Evolutionary conservation across 2,797 vertebrate species (phyloP), one percentile per base, ranked within the genome.

Genomic region (Telmatherina bonti): DNA sequence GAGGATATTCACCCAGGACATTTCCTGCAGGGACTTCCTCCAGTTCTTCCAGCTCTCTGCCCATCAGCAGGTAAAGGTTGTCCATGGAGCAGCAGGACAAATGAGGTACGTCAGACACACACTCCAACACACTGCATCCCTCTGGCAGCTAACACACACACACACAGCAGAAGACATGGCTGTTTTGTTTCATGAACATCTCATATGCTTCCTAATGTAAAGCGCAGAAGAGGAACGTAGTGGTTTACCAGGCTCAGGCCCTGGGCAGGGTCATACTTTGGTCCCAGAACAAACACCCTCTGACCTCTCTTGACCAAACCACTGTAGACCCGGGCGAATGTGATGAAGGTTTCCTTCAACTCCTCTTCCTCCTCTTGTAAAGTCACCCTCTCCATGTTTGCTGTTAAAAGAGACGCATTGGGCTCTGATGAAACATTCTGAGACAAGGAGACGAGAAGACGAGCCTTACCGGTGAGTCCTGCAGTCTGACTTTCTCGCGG

Each of bases 321-420:
- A 8, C 98, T 99, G 93, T 96, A 99, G 16, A 99, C 95, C 13
- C 97, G 93, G 1, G 97, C 98, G 49, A 99, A 99, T 0, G 97
- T 97, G 57, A 99, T 79, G 22, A 99, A 99, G 64, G 89, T 85
- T 60, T 97, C 95, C 53, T 90, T 96, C 60, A 43, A 73, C 15
- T 92, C 87, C 68, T 87, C 89, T 24, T 95, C 94, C 60, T 94
- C 94, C 4, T 60, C 82, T 31, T 86, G 93, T 27, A 88, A 53
- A 2, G 82, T 65, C 58, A 76, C 2, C 13, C 18, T 70, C 52
- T 94, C 93, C 62, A 62, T 79, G 73, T 90, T 91, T 51, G 5
- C 96, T 96, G 90, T 56, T 20, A 69, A 70, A 29, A 66, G 12
- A 69, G 26, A 74, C 30, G 7, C 59, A 47, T 22, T 51, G 4